A percentile compares a stretch with the other conserved stretches of the same genome.
Conservation (phyloP, 1,140 invertebrate genomes). For the Ceratoteleas bidentatus region DNA sequence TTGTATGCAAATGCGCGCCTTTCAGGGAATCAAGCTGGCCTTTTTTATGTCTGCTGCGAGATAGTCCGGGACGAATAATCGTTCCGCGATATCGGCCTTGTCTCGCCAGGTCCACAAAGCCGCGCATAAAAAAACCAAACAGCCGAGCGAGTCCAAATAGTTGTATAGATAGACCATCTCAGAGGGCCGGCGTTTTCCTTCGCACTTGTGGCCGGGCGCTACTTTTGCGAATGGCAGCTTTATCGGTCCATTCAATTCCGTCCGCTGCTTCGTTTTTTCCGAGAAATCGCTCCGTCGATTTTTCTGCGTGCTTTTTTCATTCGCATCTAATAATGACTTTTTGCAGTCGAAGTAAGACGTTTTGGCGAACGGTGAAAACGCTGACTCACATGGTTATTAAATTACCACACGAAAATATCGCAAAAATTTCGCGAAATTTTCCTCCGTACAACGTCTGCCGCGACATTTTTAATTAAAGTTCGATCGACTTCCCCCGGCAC, state of each 20-base stretch:
- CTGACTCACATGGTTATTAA: not conserved
- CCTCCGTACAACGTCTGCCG: not conserved
- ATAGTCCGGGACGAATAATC: constrained; percentile 75
- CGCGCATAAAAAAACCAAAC: constrained; percentile 52
- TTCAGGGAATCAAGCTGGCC: constrained; percentile 76
- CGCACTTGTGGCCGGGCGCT: constrained; percentile 23
- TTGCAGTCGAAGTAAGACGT: too few relatives aligned
- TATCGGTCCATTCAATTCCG: constrained; percentile 52
- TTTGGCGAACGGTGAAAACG: too few relatives aligned
- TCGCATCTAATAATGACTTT: too few relatives aligned
- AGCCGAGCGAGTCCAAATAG: constrained; percentile 50
- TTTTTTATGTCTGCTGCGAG: constrained; percentile 77
- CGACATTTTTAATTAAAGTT: constrained; percentile 22
- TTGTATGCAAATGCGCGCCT: constrained; percentile 79
- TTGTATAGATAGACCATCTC: constrained; percentile 57
- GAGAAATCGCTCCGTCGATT: not conserved
- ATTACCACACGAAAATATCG: not conserved
- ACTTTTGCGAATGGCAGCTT: constrained; percentile 47
- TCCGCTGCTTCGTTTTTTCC: constrained; percentile 46
- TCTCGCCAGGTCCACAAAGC: constrained; percentile 47
- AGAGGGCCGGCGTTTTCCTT: constrained; percentile 26
- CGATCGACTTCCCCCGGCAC: not conserved
- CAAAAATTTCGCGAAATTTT: not conserved
- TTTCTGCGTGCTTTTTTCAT: too few relatives aligned
- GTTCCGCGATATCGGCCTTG: constrained; percentile 52